Evolutionary conservation across 2,113 vertebrate genomes (phyloP).

Genomic region (Eulemur macaco): DNA sequence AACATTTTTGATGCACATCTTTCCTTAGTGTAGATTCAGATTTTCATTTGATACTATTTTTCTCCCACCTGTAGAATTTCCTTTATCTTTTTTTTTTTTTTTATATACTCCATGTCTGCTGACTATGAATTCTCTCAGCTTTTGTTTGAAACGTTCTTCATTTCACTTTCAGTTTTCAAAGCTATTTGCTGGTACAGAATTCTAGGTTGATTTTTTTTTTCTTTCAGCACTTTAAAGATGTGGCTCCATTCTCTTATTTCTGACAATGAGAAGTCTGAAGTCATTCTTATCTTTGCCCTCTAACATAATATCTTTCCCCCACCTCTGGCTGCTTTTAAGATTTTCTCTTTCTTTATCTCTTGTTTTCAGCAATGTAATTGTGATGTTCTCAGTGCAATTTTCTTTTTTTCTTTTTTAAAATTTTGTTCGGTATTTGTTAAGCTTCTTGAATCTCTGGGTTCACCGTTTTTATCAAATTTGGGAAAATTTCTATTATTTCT

Average conservation of each 20-base stretch:
- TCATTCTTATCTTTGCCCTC: background rate
- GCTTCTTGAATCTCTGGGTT: background rate
- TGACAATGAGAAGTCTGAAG: background rate
- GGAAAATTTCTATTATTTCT: background rate
- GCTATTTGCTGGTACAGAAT: background rate
- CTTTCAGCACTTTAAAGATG: background rate
- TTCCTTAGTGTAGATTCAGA: background rate
- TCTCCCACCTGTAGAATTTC: background rate
- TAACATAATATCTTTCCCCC: background rate
- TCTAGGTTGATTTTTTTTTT: background rate
- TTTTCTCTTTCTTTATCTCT: background rate
- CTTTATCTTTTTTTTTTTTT: background rate
- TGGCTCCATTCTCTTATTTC: background rate
- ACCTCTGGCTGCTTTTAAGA: background rate
- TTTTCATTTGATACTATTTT: background rate
- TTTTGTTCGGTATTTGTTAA: background rate
- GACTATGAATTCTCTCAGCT: background rate
- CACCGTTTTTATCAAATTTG: background rate
- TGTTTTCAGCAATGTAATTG: slow-evolving; percentile 1
- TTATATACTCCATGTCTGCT: background rate
- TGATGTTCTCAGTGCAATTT: background rate
- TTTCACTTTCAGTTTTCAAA: background rate
- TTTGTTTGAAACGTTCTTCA: background rate
- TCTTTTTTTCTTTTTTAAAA: background rate
- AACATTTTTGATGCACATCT: background rate